These are phyloP conservation scores for Zaprionus camerounensis DNA, from an alignment of 1,140 invertebrate species.

Conservation along the genomic window DNA sequence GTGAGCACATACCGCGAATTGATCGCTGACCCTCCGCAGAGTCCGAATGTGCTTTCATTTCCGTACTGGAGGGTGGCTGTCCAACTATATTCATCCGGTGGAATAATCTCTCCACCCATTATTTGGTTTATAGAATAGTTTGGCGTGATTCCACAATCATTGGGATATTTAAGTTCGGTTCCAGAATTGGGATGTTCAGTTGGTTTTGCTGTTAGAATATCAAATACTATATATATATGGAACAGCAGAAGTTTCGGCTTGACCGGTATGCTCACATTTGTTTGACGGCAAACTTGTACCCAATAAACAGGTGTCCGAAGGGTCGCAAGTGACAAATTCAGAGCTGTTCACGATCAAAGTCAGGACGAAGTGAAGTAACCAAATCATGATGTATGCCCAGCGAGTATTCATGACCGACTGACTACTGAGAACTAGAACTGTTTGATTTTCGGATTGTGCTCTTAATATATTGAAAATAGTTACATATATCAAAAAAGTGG, in stretches of 20 bases:
- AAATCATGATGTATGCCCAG: too few species aligned
- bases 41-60: not conserved
- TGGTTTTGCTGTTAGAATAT: too few species aligned
- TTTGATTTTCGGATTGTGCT: too few species aligned
- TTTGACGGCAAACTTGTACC: not conserved
- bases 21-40: not conserved
- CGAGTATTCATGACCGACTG: too few species aligned
- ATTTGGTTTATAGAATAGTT: not conserved
- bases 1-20: not conserved
- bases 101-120: not conserved
- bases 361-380: too few species aligned
- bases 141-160: not conserved
- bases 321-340: too few species aligned
- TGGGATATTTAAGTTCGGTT: not conserved
- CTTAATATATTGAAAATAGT: too few species aligned
- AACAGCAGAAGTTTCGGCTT: not conserved
- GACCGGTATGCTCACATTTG: not conserved
- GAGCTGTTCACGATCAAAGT: too few species aligned
- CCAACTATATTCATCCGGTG: not conserved
- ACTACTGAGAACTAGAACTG: too few species aligned
- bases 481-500: too few species aligned
- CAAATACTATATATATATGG: too few species aligned
- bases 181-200: not conserved
- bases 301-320: too few species aligned
- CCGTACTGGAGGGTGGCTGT: not conserved